Base-by-base conservation (phyloP, 2,888 invertebrate species). In the Drosophila nr. fundita region DNA sequence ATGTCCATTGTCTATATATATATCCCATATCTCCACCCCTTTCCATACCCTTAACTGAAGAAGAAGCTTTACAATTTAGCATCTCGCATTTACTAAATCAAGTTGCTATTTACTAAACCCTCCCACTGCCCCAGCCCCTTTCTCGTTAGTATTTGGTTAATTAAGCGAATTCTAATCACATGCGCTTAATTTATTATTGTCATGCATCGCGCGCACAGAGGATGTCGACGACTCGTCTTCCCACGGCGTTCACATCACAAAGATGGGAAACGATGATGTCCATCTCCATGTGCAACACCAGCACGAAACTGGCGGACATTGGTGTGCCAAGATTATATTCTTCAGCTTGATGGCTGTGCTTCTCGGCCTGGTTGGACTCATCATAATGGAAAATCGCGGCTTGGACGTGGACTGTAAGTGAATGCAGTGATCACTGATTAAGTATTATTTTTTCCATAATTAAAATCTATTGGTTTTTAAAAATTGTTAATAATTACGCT, bases 311-410 rank as follows among this genome's bases (percentile, higher is more conserved):
- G 97, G 97, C 50, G 97, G 97, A 38, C 96, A 97, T 91, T 96
- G 96, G 94, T 97, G 97, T 93, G 96, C 97, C 40, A 97, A 97
- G 93, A 94, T 97, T 65, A 95, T 97, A 86, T 97, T 97, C 93
- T 97, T 97, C 91, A 93, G 95, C 2, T 93, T 97, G 32, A 94
- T 97, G 80, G 95, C 95, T 57, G 94, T 96, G 64, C 94, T 97
- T 38, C 92, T 96, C 70, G 95, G 96, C 54, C 94, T 97, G 68
- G 95, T 97, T 91, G 96, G 96, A 68, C 93, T 97, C 60, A 97
- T 97, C 72, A 96, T 97, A 84, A 93, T 96, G 69, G 97, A 97
- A 93, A 96, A 97, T 91, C 95, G 96, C 91, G 97, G 97, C 45
- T 94, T 96, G 48, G 95, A 95, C 45, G 45, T 45, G 58, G 97